phyloP scores from a whole-genome alignment of 2,113 vertebrate species.

The Syngnathus scovelli region DNA sequence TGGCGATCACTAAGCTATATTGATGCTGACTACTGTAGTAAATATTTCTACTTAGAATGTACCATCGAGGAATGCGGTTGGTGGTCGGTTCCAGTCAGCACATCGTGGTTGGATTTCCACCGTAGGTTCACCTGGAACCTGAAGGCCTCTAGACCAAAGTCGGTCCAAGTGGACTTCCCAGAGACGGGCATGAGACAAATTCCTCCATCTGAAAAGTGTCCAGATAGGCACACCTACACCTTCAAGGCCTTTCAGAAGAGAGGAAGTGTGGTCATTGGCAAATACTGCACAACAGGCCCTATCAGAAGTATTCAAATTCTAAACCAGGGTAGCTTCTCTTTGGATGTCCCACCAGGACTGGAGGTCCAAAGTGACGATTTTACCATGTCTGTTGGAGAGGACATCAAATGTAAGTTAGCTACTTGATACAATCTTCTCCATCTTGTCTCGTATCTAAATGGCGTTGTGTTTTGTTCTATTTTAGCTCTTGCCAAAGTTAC shows the following conservation, averaged over 20 bases:
- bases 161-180: constrained; percentile 74
- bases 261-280: constrained; percentile 62
- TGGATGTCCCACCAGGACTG: constrained; percentile 72
- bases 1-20: not conserved
- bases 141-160: constrained; percentile 48
- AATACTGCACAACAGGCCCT: constrained; percentile 77
- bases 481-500: constrained; percentile 81
- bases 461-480: constrained; percentile 8
- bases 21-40: constrained; percentile 65
- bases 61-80: constrained; percentile 58
- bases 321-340: constrained; percentile 65
- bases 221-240: constrained; percentile 69
- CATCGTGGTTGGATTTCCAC: constrained; percentile 63
- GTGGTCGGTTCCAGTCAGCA: constrained; percentile 51
- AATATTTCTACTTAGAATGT: constrained; percentile 69
- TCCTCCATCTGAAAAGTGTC: constrained; percentile 62
- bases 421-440: not conserved
- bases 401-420: constrained; percentile 79
- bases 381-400: constrained; percentile 67
- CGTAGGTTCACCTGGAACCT: constrained; percentile 81
- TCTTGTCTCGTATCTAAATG: not conserved
- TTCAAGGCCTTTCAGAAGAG: constrained; percentile 58
- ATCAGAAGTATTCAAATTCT: constrained; percentile 74
- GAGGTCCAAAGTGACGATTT: constrained; percentile 60
- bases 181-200: constrained; percentile 71